phyloP scores from a whole-genome alignment of 2,888 invertebrate species.

The Acrocyrtus sp. region DNA sequence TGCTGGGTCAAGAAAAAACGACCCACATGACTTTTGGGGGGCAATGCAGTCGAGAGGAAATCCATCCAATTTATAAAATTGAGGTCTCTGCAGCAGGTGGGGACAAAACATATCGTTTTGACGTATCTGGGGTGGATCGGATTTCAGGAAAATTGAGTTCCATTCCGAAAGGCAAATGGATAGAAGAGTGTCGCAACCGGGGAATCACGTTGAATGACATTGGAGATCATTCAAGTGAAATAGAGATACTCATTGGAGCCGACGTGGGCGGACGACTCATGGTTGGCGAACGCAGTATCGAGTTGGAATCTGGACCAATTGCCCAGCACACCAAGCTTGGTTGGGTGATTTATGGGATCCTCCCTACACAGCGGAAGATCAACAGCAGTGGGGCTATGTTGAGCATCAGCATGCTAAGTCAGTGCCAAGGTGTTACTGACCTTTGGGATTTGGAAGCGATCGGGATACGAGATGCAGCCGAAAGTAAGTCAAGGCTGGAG shows the following conservation, averaged over 20 bases:
- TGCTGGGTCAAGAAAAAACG: slow-evolving; percentile 45
- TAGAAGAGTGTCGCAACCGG: neutral
- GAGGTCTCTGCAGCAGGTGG: neutral
- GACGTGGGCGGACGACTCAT: neutral
- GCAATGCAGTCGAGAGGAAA: neutral
- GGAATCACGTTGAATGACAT: slow-evolving; percentile 2
- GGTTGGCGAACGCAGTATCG: neutral
- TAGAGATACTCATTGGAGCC: neutral
- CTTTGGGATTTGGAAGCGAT: slow-evolving; percentile 47
- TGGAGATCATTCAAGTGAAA: too few relatives aligned
- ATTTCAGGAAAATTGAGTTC: neutral
- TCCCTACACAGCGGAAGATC: neutral
- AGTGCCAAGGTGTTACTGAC: neutral
- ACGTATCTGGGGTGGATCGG: neutral
- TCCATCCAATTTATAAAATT: neutral
- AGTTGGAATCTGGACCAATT: neutral
- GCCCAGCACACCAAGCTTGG: slow-evolving; percentile 2
- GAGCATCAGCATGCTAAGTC: neutral
- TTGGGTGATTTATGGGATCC: neutral
- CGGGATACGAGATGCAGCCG: slow-evolving; percentile 39
- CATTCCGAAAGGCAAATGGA: neutral
- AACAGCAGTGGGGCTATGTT: neutral
- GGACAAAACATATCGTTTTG: neutral
- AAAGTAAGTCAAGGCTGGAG: slow-evolving; percentile 48
- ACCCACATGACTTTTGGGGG: slow-evolving; percentile 60